Evolutionary conservation across 1,140 invertebrate genomes (phyloP).

Genomic region (Pachyrhynchus sulphureomaculatus): DNA sequence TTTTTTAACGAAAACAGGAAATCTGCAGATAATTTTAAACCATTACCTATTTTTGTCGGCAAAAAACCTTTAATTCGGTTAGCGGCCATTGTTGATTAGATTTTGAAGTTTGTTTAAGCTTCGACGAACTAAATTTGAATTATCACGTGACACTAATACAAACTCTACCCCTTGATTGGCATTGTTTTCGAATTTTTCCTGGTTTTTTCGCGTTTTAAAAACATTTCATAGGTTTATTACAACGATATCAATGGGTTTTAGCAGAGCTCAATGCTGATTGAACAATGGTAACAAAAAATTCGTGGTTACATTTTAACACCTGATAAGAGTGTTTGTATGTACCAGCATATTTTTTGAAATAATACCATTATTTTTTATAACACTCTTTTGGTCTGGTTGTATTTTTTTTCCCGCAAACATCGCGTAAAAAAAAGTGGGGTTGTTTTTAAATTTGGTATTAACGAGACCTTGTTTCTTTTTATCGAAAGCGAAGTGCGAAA

Average conservation of each 20-base stretch:
- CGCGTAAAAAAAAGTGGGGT: too few relatives aligned
- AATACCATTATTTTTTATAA: too few relatives aligned
- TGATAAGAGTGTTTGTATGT: background rate
- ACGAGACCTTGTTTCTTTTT: too few relatives aligned
- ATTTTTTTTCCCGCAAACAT: too few relatives aligned
- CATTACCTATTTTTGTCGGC: background rate
- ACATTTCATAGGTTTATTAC: conserved; percentile 1
- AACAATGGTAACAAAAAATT: too few relatives aligned
- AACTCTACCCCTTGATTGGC: conserved; percentile 17
- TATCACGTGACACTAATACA: conserved; percentile 25
- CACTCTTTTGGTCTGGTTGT: too few relatives aligned
- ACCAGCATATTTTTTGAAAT: too few relatives aligned
- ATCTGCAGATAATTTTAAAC: conserved; percentile 19
- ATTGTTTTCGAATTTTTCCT: conserved; percentile 1
- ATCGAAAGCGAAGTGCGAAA: too few relatives aligned
- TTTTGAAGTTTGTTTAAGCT: conserved; percentile 24
- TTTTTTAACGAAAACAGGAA: background rate
- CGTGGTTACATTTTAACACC: too few relatives aligned
- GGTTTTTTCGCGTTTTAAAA: background rate
- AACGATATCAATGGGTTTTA: background rate
- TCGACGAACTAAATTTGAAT: conserved; percentile 22
- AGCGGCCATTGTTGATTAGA: conserved; percentile 22
- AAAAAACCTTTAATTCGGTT: conserved; percentile 13
- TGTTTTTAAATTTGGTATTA: too few relatives aligned
- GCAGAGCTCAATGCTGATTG: too few relatives aligned